Evolutionary conservation across 2,113 vertebrate species (phyloP), one percentile per base, ranked within the genome.

Genomic region (Corynorhinus townsendii): DNA sequence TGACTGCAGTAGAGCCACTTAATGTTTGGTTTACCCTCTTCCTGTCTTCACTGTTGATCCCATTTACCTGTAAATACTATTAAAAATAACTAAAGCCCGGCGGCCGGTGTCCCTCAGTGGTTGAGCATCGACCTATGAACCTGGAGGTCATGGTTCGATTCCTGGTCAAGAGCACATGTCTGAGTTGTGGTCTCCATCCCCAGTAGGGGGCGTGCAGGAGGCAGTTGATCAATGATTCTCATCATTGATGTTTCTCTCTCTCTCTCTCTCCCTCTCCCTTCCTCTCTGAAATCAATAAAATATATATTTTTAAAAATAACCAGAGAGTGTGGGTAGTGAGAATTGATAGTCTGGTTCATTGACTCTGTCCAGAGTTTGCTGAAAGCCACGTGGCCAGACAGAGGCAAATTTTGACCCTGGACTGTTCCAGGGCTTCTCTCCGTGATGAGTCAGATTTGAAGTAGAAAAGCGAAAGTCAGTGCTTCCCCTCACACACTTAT

Each of bases 401-500:
- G 66, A 85, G 22, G 47, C 24, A n/a, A 28, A 69, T 35, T 28
- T 5, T 9, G 52, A 16, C 66, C 75, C 71, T 56, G 52, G 69
- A 30, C 30, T 40, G 9, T 89, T 85, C 52, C 56, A 19, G 35
- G 45, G 82, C 8, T 56, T 9, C 28, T 68, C 22, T 77, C 20
- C 52, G 17, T 6, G 43, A 35, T 87, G 85, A 93, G 69, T 94
- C 95, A 94, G 69, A 52, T 76, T 64, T 59, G 38, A 59, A 82
- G 28, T 8, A 59, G 69, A 86, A 88, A 91, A 95, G 84, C 92
- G 87, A 94, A 91, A 95, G 33, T 30, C n/a, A 62, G 0, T 16
- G 24, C 69, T 96, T 96, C 96, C 95, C 35, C 33, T 86, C 52
- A 94, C 7, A 26, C 8, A n/a, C 30, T 80, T 75, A 26, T 81